Evolutionary conservation across 2,113 vertebrate genomes (phyloP).

Genomic region (Meleagris gallopavo): DNA sequence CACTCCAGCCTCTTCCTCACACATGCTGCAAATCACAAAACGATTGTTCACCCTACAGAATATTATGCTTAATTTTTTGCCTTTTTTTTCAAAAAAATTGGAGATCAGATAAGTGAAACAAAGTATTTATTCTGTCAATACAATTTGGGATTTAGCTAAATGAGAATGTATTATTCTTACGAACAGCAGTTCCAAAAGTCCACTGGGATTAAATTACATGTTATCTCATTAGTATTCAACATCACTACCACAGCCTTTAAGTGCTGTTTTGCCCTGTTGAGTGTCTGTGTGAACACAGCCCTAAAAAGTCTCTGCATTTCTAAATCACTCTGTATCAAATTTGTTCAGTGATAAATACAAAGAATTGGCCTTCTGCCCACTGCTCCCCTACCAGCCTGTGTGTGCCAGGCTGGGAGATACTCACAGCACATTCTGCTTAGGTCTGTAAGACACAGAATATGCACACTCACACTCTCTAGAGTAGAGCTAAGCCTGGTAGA

Average conservation of each 20-base stretch:
- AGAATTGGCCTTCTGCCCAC: neutral
- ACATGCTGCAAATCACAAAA: neutral
- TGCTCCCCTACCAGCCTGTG: neutral
- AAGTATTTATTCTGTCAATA: neutral
- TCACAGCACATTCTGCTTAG: neutral
- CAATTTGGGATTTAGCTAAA: neutral
- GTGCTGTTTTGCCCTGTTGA: neutral
- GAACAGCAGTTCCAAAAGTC: neutral
- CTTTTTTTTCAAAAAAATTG: neutral
- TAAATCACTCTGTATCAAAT: neutral
- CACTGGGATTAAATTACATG: neutral
- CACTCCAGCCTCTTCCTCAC: neutral
- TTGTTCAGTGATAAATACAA: neutral
- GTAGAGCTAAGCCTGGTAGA: neutral
- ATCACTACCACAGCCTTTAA: neutral
- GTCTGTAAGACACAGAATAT: neutral
- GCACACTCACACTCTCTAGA: neutral
- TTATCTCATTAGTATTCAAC: slow-evolving; percentile 39
- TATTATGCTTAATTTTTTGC: neutral
- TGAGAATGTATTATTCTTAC: neutral
- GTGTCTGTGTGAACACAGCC: neutral
- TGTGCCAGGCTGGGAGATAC: neutral
- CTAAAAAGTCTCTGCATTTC: neutral
- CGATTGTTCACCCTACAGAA: neutral
- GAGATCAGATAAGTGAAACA: neutral